Evolutionary conservation across 2,888 invertebrate genomes (phyloP), one percentile per base, ranked within the genome.

Genomic region (Branchellion lobata): DNA sequence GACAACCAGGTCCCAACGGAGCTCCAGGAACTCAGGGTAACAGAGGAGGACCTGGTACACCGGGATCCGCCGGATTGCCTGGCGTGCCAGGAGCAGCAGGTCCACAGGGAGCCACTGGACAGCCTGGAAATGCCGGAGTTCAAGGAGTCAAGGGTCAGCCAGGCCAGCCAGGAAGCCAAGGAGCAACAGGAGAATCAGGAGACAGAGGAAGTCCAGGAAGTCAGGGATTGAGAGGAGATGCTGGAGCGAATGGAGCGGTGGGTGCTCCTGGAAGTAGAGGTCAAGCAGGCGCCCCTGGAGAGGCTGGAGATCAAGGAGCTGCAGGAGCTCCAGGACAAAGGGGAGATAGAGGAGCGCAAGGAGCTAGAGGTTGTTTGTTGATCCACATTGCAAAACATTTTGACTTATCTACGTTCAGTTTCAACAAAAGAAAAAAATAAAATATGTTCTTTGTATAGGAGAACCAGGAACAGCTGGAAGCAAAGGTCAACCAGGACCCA

Each of bases 281-380:
- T 8, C 14, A 21, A 1, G 18, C 75, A 11, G 75, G 75, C 18
- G 31, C 53, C 1, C 27, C 24, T 24, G 75, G 75, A 1, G 47
- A 5, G 18, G 27, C 14, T 14, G 75, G 75, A 21, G 75, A 51
- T 31, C 36, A 36, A n/a, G 75, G 75, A 14, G n/a, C 33, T 3
- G 1, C 75, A 21, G 75, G 75, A 53, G 14, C 21, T 29, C 8
- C 27, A 31, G 75, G 75, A 5, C 34, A 57, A 31, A 31, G 53
- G 18, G 81, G 81, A 36, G 61, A 57, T 14, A n/a, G 68, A 36
- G 81, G 77, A 65, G n/a, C 77, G 5, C 77, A 65, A 57, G 61
- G 61, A 24, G 5, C 8, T 24, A 57, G 21, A 57, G 61, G 61
- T 57, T 14, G 40, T 40, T n/a, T n/a, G n/a, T n/a, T n/a, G n/a